These are phyloP conservation scores for Ophioninae sp. DNA, from an alignment of 2,888 invertebrate genomes.

Conservation along the genomic window DNA sequence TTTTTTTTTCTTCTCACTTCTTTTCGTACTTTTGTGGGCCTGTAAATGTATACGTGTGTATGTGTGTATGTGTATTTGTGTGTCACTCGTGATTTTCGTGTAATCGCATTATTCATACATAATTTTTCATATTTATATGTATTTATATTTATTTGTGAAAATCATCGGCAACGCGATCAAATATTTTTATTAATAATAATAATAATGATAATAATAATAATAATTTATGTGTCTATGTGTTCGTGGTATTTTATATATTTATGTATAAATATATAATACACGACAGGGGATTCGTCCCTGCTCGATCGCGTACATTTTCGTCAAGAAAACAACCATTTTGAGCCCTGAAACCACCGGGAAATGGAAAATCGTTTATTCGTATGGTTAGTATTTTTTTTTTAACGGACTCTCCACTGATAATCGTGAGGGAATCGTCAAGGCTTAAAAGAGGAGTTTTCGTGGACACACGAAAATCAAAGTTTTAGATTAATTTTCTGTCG, in stretches of 20 bases:
- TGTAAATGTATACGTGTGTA: background rate
- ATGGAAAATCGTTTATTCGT: constrained; percentile 8
- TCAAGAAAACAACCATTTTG: constrained; percentile 45
- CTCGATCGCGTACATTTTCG: constrained; percentile 3
- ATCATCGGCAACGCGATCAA: constrained; percentile 69
- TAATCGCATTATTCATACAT: constrained; percentile 39
- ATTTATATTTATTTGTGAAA: constrained; percentile 67
- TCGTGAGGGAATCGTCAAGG: background rate
- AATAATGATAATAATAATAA: constrained; percentile 61
- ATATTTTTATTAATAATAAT: constrained; percentile 52
- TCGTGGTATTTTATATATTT: constrained; percentile 34
- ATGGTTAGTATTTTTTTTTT: constrained; percentile 19
- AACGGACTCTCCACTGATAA: background rate
- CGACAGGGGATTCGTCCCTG: constrained; percentile 6
- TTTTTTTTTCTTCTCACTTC: constrained; percentile 45
- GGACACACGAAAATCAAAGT: background rate
- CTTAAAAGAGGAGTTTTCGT: background rate
- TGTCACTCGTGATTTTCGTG: constrained; percentile 33
- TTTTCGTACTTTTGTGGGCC: constrained; percentile 9
- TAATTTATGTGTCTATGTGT: constrained; percentile 61
- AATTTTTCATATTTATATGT: constrained; percentile 35
- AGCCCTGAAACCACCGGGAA: constrained; percentile 39
- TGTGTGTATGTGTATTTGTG: constrained; percentile 1
- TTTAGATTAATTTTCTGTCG: background rate
- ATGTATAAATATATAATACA: constrained; percentile 26